Percentiles rank a stretch among this genome's conserved stretches.
Evolutionary conservation across 2,888 invertebrate species (phyloP).

Genomic region (Drosophila trichaetosa): DNA sequence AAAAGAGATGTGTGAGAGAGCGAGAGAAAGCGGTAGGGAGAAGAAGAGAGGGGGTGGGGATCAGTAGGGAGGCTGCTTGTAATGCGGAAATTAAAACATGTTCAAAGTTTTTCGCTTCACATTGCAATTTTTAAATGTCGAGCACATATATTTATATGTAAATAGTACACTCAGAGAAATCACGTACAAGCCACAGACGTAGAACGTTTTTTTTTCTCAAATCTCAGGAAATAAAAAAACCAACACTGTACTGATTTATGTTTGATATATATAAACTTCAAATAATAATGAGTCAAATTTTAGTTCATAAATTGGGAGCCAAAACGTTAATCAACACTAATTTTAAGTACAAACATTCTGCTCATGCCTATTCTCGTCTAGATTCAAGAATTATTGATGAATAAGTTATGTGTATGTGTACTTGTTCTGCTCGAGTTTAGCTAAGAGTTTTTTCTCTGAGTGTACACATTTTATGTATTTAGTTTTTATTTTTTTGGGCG

Average conservation of each 20-base stretch:
- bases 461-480: constrained; percentile 9
- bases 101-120: constrained; percentile 55
- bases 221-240: background rate
- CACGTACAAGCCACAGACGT: background rate
- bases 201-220: background rate
- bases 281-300: background rate
- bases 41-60: background rate
- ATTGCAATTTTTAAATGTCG: constrained; percentile 52
- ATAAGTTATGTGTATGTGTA: background rate
- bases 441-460: background rate
- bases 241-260: background rate
- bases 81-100: constrained; percentile 81
- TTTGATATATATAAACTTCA: background rate
- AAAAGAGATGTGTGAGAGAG: background rate
- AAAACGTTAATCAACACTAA: background rate
- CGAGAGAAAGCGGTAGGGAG: background rate
- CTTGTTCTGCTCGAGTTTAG: background rate
- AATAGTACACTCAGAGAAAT: constrained; percentile 2
- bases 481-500: constrained; percentile 6
- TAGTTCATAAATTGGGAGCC: background rate
- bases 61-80: constrained; percentile 50
- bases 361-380: background rate
- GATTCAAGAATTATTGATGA: background rate
- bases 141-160: constrained; percentile 16
- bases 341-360: background rate